Evolutionary conservation across 2,888 invertebrate genomes (phyloP).

Genomic region (Drosophila mettleri): DNA sequence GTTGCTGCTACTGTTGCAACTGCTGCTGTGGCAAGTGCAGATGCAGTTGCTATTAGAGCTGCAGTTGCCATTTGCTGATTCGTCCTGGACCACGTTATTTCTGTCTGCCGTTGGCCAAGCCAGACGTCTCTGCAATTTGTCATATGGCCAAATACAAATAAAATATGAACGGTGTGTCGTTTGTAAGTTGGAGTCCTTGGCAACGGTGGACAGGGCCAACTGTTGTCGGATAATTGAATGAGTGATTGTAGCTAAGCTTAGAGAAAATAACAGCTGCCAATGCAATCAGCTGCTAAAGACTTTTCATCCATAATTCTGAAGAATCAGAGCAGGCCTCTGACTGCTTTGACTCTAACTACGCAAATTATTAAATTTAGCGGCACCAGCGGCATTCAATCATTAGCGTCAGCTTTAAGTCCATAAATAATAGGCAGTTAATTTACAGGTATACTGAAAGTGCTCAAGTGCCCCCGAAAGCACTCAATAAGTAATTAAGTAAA

Average conservation of each 20-base stretch:
- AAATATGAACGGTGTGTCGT: conserved; percentile 65
- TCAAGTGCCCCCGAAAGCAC: conserved; percentile 2
- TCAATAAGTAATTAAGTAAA: conserved; percentile 58
- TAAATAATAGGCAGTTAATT: conserved; percentile 5
- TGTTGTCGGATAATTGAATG: conserved; percentile 53
- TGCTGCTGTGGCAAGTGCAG: conserved; percentile 18
- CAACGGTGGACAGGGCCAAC: conserved; percentile 8
- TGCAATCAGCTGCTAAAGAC: conserved; percentile 31
- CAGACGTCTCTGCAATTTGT: conserved; percentile 76
- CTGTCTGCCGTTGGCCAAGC: conserved; percentile 26
- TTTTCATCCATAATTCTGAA: conserved; percentile 34
- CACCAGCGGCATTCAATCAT: neutral
- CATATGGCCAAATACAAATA: conserved; percentile 75
- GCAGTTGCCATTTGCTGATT: conserved; percentile 39
- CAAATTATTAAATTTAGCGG: neutral
- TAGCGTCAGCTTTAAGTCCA: neutral
- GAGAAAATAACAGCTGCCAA: conserved; percentile 39
- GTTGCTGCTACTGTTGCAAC: conserved; percentile 42
- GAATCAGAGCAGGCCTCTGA: neutral
- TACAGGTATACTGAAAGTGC: neutral
- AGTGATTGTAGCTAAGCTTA: conserved; percentile 49
- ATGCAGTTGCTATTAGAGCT: conserved; percentile 17
- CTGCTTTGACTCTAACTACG: neutral
- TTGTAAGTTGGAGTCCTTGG: conserved; percentile 27
- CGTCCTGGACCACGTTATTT: conserved; percentile 19